A percentile compares a stretch with the other conserved stretches of the same genome.
phyloP scores from a whole-genome alignment of 2,888 invertebrate genomes.

The Pseudoips prasinana region DNA sequence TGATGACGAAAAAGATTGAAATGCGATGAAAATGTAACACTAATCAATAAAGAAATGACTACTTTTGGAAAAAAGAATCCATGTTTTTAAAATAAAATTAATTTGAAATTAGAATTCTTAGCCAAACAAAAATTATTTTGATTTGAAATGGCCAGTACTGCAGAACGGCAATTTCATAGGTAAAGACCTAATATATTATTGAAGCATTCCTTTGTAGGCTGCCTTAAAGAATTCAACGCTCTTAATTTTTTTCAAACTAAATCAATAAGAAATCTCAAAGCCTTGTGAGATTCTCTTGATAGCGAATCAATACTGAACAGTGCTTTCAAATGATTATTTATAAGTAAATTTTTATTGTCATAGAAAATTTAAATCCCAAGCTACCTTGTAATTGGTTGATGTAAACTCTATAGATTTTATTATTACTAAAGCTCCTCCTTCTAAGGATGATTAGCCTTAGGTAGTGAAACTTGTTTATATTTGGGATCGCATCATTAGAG shows the following conservation, averaged over 20 bases:
- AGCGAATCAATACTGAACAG: not conserved
- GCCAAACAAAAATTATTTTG: no score
- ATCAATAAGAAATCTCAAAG: not conserved
- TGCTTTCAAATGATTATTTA: conserved; percentile 2
- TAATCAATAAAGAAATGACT: no score
- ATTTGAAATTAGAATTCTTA: no score
- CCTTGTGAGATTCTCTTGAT: not conserved
- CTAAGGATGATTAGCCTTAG: not conserved
- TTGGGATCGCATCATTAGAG: not conserved
- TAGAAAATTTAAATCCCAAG: not conserved
- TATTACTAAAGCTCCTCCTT: not conserved
- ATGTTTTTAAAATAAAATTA: no score
- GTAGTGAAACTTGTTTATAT: conserved; percentile 1
- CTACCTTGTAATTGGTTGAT: not conserved
- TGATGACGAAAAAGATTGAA: no score
- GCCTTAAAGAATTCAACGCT: not conserved
- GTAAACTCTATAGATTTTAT: not conserved
- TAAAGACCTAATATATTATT: no score
- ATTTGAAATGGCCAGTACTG: no score
- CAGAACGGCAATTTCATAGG: no score
- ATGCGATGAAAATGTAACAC: no score
- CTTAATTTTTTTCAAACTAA: conserved; percentile 1
- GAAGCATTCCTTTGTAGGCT: conserved; percentile 1
- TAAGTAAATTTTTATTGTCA: conserved; percentile 1
- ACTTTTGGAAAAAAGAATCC: no score